These are phyloP conservation scores for Erythrolamprus reginae DNA, from an alignment of 2,113 vertebrate species.

Conservation along the genomic window DNA sequence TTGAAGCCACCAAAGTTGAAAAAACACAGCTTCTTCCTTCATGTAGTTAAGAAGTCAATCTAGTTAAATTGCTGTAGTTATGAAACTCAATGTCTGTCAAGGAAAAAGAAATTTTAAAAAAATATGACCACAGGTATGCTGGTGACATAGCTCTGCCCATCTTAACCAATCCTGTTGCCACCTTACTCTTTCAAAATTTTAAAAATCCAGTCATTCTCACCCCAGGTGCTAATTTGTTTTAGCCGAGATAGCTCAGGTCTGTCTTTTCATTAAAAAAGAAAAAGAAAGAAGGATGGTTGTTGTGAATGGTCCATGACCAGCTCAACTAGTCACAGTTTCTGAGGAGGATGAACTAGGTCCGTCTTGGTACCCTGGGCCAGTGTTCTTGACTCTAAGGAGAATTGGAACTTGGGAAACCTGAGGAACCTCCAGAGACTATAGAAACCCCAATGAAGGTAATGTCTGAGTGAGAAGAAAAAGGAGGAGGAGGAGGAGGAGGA, in stretches of 20 bases:
- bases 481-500: too few species aligned
- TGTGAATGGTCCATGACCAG: too few species aligned
- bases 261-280: too few species aligned
- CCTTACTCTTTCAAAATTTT: not conserved
- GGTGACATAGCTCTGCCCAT: not conserved
- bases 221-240: not conserved
- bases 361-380: too few species aligned
- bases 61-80: not conserved
- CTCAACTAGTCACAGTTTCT: too few species aligned
- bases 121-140: not conserved
- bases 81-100: not conserved
- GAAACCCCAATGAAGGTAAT: too few species aligned
- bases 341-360: too few species aligned
- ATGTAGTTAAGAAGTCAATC: not conserved
- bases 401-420: too few species aligned
- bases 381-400: too few species aligned
- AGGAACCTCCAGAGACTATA: too few species aligned
- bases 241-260: not conserved
- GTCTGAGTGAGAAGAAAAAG: too few species aligned
- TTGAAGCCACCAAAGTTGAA: not conserved
- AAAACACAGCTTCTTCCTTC: not conserved
- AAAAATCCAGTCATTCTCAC: not conserved
- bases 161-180: not conserved
- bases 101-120: not conserved
- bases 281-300: too few species aligned